Evolutionary conservation across 92 coral and sea anemone species (phyloP).

Genomic region (Ricordea florida): DNA sequence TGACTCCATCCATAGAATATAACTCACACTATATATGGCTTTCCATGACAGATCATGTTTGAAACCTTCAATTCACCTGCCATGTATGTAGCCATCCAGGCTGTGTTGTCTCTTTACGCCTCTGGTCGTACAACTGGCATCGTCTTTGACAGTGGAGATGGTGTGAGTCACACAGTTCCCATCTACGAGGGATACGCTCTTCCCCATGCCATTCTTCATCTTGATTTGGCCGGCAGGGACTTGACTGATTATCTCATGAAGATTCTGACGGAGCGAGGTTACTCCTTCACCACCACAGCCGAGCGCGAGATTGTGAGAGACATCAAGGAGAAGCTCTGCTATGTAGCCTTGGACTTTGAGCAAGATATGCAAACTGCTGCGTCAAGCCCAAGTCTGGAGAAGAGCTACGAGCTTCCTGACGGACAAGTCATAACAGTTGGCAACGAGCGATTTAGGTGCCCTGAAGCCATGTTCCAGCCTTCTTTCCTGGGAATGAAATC

Average conservation of each 20-base stretch:
- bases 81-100: conserved; percentile 68
- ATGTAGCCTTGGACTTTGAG: conserved; percentile 89
- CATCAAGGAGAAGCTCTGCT: conserved; percentile 79
- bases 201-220: conserved; percentile 66
- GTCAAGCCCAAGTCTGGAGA: conserved; percentile 80
- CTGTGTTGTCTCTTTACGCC: conserved; percentile 74
- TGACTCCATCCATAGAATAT: neutral
- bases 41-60: conserved; percentile 54
- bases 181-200: conserved; percentile 73
- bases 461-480: conserved; percentile 89
- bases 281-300: conserved; percentile 56
- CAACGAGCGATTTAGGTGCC: conserved; percentile 92
- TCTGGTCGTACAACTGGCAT: conserved; percentile 73
- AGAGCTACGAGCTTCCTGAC: conserved; percentile 77
- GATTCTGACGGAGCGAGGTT: conserved; percentile 62
- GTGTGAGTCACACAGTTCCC: conserved; percentile 76
- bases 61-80: conserved; percentile 74
- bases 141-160: conserved; percentile 69
- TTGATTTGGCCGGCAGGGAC: conserved; percentile 70
- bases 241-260: conserved; percentile 69
- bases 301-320: conserved; percentile 69
- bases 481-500: conserved; percentile 75
- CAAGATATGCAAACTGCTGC: conserved; percentile 89
- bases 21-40: neutral
- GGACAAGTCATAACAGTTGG: conserved; percentile 94